Base-by-base conservation (phyloP, 2,113 vertebrate species). In the Pipa parva region DNA sequence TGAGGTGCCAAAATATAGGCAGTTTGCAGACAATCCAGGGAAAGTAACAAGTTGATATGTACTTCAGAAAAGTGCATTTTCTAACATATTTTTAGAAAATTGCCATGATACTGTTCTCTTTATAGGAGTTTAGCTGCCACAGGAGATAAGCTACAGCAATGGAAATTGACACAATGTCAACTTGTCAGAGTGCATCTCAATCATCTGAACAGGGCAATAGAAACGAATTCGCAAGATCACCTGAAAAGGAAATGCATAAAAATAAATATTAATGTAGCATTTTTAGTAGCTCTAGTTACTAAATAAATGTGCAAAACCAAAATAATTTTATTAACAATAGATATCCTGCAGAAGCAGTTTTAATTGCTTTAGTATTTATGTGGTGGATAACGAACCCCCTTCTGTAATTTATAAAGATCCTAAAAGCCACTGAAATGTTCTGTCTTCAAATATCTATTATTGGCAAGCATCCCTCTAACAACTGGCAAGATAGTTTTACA, bases 1-100 rank as follows among this genome's bases (percentile, higher is more conserved):
- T 48, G 58, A 59, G 56, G 56, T 59, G 65, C 51, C 22, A 52
- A 46, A 27, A 51, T 39, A 24, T 52, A 25, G 22, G 21, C n/a
- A 21, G 42, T 3, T 27, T 18, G 48, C 42, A 50, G 21, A 61
- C 42, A 48, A 28, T 42, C 59, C 39, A 46, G 39, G 29, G 10
- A 13, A 50, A 18, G 28, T 31, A 45, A 46, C 27, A 36, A 7
- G 11, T 2, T 37, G 3, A 28, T 24, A 39, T 24, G 13, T 17
- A 31, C 21, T 31, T 10, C 27, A 24, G 21, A 59, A 60, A 39
- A 7, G 7, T 8, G 31, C 29, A 56, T 29, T 10, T 56, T 25
- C 13, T 17, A 17, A 17, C 21, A 17, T 24, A 59, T 39, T 45
- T 37, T 26, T 45, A 27, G 46, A 24, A 49, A n/a, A 37, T 37